Evolutionary conservation across 2,113 vertebrate species (phyloP).

Genomic region (Vidua chalybeata): DNA sequence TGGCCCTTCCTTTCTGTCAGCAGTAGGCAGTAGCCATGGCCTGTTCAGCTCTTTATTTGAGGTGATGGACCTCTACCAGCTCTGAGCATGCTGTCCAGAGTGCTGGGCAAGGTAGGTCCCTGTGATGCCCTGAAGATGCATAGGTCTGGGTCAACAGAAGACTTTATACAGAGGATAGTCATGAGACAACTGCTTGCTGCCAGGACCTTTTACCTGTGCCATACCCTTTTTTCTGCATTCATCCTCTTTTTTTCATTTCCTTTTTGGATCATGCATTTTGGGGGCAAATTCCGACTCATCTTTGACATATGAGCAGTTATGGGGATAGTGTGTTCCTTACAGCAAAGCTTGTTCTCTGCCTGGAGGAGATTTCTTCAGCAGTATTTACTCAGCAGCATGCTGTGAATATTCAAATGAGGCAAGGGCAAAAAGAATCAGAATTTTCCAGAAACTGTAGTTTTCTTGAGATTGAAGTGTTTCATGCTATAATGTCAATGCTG

Average conservation of each 20-base stretch:
- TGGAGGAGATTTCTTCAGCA: neutral
- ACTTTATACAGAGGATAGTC: neutral
- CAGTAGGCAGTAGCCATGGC: neutral
- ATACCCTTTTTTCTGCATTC: neutral
- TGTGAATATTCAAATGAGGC: neutral
- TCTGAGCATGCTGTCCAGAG: too few relatives aligned
- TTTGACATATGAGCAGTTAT: accelerated
- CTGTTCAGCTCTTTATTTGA: neutral
- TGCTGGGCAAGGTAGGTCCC: neutral
- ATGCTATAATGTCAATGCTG: neutral
- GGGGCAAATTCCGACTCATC: accelerated
- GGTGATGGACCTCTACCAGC: accelerated
- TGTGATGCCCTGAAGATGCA: accelerated
- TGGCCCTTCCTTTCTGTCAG: accelerated
- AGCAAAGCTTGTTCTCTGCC: accelerated
- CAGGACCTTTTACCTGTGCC: neutral
- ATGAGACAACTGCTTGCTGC: neutral
- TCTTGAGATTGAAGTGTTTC: neutral
- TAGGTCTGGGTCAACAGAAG: neutral
- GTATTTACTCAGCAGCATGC: neutral
- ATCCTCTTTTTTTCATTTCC: neutral
- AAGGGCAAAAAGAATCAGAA: neutral
- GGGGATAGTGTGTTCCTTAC: accelerated
- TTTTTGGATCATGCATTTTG: neutral
- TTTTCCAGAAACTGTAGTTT: neutral